These are phyloP conservation scores for Pasiphila rectangulata DNA, from an alignment of 2,888 invertebrate genomes.

Conservation along the genomic window DNA sequence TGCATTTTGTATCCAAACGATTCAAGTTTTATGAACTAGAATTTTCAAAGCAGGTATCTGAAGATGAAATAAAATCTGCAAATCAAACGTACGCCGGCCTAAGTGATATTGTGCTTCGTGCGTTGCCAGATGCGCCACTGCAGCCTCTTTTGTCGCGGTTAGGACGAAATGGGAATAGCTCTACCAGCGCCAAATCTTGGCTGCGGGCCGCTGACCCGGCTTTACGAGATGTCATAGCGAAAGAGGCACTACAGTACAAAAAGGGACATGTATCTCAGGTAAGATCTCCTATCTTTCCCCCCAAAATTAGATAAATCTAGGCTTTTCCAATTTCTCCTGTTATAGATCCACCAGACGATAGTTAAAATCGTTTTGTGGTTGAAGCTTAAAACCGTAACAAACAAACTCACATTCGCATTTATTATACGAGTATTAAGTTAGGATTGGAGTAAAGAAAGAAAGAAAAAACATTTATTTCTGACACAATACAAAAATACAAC, in stretches of 20 bases:
- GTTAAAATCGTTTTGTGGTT: too few species aligned
- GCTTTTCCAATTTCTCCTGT: too few species aligned
- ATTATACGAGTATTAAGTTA: neutral
- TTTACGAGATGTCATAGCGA: constrained; percentile 89
- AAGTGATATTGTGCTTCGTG: constrained; percentile 89
- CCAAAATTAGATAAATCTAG: too few species aligned
- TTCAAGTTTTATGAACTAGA: neutral
- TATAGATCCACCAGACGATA: too few species aligned
- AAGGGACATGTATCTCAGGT: constrained; percentile 81
- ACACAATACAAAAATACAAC: too few species aligned
- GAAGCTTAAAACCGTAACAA: too few species aligned
- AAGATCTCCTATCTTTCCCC: too few species aligned
- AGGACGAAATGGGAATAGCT: constrained; percentile 76
- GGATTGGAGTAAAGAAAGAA: too few species aligned
- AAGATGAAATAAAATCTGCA: constrained; percentile 85
- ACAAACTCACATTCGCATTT: neutral
- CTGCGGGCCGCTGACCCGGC: constrained; percentile 87
- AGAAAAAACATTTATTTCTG: too few species aligned
- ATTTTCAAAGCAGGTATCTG: constrained; percentile 79
- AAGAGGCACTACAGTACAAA: constrained; percentile 91
- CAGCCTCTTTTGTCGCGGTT: constrained; percentile 88
- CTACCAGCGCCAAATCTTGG: constrained; percentile 85
- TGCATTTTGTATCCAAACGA: too few species aligned
- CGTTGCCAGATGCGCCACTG: constrained; percentile 88
- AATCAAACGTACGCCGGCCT: constrained; percentile 87